Evolutionary conservation across 2,888 invertebrate species (phyloP).

Genomic region (Synanthedon vespiformis): DNA sequence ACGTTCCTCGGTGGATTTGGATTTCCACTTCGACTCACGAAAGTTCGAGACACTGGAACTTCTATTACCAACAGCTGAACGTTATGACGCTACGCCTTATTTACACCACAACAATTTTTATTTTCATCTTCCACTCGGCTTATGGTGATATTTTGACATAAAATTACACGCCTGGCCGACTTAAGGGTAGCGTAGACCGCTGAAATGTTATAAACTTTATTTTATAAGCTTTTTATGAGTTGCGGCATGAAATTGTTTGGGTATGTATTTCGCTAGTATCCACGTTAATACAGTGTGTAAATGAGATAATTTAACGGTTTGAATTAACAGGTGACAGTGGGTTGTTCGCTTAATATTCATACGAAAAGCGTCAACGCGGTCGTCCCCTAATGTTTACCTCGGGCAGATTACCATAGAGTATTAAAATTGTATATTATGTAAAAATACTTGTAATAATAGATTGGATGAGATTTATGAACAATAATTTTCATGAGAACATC

Average conservation of each 20-base stretch:
- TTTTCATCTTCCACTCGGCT: conserved; percentile 22
- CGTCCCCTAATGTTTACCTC: not conserved
- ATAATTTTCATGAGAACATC: too few species aligned
- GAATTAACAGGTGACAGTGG: conserved; percentile 2
- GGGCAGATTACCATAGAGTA: not conserved
- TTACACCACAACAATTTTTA: conserved; percentile 17
- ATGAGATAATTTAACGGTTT: conserved; percentile 11
- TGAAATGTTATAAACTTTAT: conserved; percentile 16
- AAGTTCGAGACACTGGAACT: not conserved
- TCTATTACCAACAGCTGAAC: conserved; percentile 1
- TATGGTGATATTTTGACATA: conserved; percentile 27
- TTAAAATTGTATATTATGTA: too few species aligned
- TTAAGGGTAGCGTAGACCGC: conserved; percentile 16
- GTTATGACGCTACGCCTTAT: conserved; percentile 15
- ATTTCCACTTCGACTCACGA: not conserved
- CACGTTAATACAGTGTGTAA: conserved; percentile 5
- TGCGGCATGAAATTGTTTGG: conserved; percentile 15
- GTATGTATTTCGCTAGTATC: conserved; percentile 11
- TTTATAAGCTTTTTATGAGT: conserved; percentile 24
- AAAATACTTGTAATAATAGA: too few species aligned
- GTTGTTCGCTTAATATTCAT: not conserved
- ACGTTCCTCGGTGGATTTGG: conserved; percentile 10
- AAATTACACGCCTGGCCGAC: conserved; percentile 21
- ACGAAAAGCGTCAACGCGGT: not conserved
- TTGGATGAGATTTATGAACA: too few species aligned